A percentile compares a stretch with the other conserved stretches of the same genome.
These are phyloP conservation scores for Cylas formicarius DNA, from an alignment of 1,140 invertebrate genomes.

Conservation along the genomic window DNA sequence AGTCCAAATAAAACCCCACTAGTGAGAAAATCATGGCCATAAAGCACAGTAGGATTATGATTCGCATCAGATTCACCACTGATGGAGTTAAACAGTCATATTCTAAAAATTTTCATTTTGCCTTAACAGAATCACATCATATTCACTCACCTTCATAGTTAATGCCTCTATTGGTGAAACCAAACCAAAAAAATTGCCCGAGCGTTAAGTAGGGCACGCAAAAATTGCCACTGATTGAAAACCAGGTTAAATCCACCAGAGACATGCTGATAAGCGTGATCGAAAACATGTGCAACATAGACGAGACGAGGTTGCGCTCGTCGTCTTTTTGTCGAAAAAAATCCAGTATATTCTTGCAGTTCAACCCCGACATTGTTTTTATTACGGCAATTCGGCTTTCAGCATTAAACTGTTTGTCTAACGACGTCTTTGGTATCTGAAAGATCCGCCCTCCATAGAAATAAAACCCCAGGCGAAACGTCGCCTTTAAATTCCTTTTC, in stretches of 20 bases:
- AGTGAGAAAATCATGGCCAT: slow-evolving; percentile 40
- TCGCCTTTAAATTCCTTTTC: no score
- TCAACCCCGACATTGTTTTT: no score
- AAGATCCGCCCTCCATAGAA: no score
- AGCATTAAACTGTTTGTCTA: no score
- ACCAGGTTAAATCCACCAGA: slow-evolving; percentile 38
- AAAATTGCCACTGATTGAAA: slow-evolving; percentile 32
- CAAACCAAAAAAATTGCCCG: slow-evolving; percentile 41
- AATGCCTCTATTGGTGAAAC: slow-evolving; percentile 26
- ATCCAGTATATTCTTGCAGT: no score
- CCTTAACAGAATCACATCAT: background rate
- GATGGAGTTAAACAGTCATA: slow-evolving; percentile 35
- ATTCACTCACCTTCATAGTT: slow-evolving; percentile 28
- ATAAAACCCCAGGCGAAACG: no score
- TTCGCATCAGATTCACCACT: slow-evolving; percentile 40
- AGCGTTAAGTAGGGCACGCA: slow-evolving; percentile 36
- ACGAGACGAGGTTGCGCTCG: slow-evolving; percentile 38
- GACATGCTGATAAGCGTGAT: slow-evolving; percentile 40
- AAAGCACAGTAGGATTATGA: slow-evolving; percentile 38
- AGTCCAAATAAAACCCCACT: slow-evolving; percentile 37
- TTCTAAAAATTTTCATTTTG: slow-evolving; percentile 27
- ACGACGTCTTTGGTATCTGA: no score
- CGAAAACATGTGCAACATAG: slow-evolving; percentile 37
- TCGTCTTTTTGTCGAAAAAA: slow-evolving; percentile 34
- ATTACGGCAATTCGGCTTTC: no score